Conservation (phyloP, 2,113 vertebrate genomes). For the Indri indri region DNA sequence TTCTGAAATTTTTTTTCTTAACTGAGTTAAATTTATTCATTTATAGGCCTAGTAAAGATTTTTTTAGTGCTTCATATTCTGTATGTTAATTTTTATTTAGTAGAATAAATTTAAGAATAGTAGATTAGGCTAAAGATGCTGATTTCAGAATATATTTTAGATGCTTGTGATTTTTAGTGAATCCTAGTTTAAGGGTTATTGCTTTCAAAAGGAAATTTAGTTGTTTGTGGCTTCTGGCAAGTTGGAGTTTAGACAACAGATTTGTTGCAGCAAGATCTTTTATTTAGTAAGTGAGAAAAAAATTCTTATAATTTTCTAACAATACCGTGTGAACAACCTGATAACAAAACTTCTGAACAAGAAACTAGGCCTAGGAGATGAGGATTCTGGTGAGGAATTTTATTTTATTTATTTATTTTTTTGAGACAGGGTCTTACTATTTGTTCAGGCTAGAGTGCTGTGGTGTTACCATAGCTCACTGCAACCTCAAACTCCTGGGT, state of each 20-base stretch:
- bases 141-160: slow-evolving; percentile 19
- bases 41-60: background rate
- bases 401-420: too few relatives aligned
- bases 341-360: background rate
- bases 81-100: slow-evolving; percentile 12
- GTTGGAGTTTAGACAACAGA: background rate
- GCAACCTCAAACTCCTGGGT: too few relatives aligned
- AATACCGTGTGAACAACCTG: background rate
- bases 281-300: background rate
- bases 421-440: too few relatives aligned
- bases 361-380: slow-evolving; percentile 9
- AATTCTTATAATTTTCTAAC: background rate
- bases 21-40: slow-evolving; percentile 12
- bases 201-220: slow-evolving; percentile 12
- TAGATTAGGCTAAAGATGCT: background rate
- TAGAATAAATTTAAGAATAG: background rate
- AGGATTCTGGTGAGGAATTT: background rate
- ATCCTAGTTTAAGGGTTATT: background rate
- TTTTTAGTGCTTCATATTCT: slow-evolving; percentile 16
- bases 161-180: background rate
- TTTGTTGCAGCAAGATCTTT: background rate
- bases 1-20: background rate
- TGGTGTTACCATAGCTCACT: too few relatives aligned
- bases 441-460: too few relatives aligned
- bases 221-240: background rate